A percentile compares a stretch with the other conserved stretches of the same genome.
Evolutionary conservation across 2,113 vertebrate genomes (phyloP).

Genomic region (Amia ocellicauda): DNA sequence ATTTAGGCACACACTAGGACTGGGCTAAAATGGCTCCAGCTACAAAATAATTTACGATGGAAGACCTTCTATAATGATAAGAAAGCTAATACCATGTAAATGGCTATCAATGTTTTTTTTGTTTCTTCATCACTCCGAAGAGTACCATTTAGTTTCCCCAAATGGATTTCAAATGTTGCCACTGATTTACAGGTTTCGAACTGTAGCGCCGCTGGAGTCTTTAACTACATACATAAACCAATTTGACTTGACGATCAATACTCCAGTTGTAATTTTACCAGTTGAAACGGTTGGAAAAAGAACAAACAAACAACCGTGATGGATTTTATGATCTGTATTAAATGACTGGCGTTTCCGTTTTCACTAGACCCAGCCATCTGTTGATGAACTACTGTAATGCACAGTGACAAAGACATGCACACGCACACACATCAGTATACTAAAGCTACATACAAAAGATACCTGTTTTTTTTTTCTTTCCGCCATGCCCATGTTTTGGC

Average conservation of each 20-base stretch:
- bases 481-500: slow-evolving; percentile 21
- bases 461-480: slow-evolving; percentile 54
- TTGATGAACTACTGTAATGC: no score
- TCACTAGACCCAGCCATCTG: neutral
- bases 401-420: slow-evolving; percentile 5
- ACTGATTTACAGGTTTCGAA: no score
- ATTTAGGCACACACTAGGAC: no score
- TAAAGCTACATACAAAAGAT: slow-evolving; percentile 13
- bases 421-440: slow-evolving; percentile 32
- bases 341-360: neutral
- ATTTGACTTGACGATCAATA: neutral
- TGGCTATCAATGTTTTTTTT: no score
- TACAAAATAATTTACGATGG: no score
- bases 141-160: no score
- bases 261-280: slow-evolving; percentile 9
- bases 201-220: neutral
- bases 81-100: no score
- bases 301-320: neutral
- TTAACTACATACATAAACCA: neutral
- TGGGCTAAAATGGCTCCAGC: no score
- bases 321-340: neutral
- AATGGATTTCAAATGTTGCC: no score
- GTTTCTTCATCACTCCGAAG: no score
- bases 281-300: neutral
- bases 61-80: no score